Evolutionary conservation across 2,113 vertebrate species (phyloP), one percentile per base, ranked within the genome.

Genomic region (Tiliqua scincoides): DNA sequence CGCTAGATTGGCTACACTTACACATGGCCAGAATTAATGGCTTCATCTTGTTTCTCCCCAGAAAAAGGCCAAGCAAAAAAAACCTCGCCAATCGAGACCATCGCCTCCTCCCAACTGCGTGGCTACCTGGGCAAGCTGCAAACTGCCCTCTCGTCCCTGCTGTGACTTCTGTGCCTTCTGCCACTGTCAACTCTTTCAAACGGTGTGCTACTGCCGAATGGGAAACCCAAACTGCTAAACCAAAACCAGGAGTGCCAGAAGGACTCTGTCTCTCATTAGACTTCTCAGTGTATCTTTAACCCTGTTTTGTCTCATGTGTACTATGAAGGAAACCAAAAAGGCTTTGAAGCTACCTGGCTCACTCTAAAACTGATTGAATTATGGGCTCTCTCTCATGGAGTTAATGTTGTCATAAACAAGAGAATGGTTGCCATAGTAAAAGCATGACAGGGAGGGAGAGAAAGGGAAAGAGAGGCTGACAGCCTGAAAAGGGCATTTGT

Each of bases 151-250:
- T 68, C 95, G 89, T 0, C 94, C 96, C 4, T 99, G 98, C 92
- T 99, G 98, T 43, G 95, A 97, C 37, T 95, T 94, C 72, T 99
- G 98, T 35, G 97, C 97, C 57, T 92, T 97, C 82, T 98, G 98
- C 94, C 96, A 97, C 59, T 98, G 98, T 82, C 95, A 96, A 4
- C 93, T 99, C 87, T 98, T 99, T 90, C 95, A 97, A 89, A 98
- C 97, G 0, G 93, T 96, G 76, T 98, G 98, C 91, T 95, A 92
- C 90, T 99, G 98, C 90, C 96, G 96, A 3, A 94, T 97, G 91
- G 95, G 97, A 25, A 97, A 96, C 83, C 96, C 95, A 3, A 92
- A 91, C 84, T 99, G 98, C 94, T 98, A 94, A 98, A 35, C 3
- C 8, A 62, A 61, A 81, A 20, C 9, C 4, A 59, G 85, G 27